Conservation (phyloP, 1,140 invertebrate species). For the Octopus sinensis region DNA sequence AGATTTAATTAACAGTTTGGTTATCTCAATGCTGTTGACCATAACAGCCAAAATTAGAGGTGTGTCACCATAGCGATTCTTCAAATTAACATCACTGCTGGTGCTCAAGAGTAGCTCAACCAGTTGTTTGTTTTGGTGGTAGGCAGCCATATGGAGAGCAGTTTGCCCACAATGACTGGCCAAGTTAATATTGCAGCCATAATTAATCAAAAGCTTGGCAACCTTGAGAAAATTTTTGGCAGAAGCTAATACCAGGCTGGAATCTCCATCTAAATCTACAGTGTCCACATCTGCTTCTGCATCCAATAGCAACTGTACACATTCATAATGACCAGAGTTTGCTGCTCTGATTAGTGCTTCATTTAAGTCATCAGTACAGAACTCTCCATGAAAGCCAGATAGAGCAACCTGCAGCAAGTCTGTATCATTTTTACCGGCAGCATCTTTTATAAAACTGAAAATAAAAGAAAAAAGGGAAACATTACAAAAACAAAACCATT, state of each 20-base stretch:
- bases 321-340: conserved; percentile 23
- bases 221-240: neutral
- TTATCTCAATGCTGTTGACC: neutral
- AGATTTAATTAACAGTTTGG: neutral
- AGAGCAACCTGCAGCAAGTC: conserved; percentile 7
- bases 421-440: conserved; percentile 7
- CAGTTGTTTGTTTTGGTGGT: neutral
- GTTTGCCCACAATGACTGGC: conserved; percentile 6
- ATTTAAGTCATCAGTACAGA: neutral
- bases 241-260: conserved; percentile 73
- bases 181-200: neutral
- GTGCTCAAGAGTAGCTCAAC: conserved; percentile 39
- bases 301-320: conserved; percentile 48
- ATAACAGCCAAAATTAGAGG: conserved; percentile 73
- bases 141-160: conserved; percentile 11
- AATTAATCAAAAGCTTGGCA: conserved; percentile 1
- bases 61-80: conserved; percentile 48
- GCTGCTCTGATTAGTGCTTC: conserved; percentile 12
- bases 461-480: conserved; percentile 1
- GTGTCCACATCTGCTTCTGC: conserved; percentile 51
- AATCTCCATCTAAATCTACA: conserved; percentile 49
- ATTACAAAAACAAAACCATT: neutral
- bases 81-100: conserved; percentile 49
- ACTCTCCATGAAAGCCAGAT: neutral
- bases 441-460: conserved; percentile 11